Base-by-base conservation (phyloP, 2,888 invertebrate species). In the Drosophila macrospina region DNA sequence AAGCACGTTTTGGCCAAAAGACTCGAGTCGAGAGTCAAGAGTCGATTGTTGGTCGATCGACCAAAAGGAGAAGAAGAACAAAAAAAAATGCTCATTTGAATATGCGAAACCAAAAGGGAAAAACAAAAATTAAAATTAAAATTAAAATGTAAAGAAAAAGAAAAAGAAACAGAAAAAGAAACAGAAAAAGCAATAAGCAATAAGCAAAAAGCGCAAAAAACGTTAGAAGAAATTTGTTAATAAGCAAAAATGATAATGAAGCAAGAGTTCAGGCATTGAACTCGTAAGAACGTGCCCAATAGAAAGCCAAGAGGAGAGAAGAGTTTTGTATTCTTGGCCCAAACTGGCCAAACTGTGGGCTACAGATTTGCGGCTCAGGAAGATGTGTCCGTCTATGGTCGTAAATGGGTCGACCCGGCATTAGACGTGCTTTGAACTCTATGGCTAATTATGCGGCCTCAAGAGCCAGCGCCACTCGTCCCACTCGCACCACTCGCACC, bases 381-480 rank as follows among this genome's bases (percentile, higher is more conserved):
- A 39, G 37, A 44, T 32, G 28, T 24, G 36, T 7, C n/a, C 39
- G 55, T 32, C 34, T 16, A n/a, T n/a, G n/a, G n/a, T n/a, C n/a
- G 34, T 64, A 77, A 75, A 72, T 75, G 74, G 74, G 74, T 75
- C 74, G 74, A 72, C 73, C 56, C 34, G 47, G 51, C 54, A 65
- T 65, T 74, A 37, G 67, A 67, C 69, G 59, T 74, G 79, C 88
- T 82, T 88, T 88, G 77, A 83, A 88, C 83, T 78, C 74, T 66
- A 26, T 6, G 54, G 47, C 55, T 77, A 74, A 77, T 74, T 74
- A 74, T 74, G 78, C 74, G 60, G 56, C 65, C 51, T 28, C 50
- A 42, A 70, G 60, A 60, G 15, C 24, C 15, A n/a, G n/a, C n/a
- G n/a, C n/a, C n/a, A n/a, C 28, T 2, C 1, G 30, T 20, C 28